phyloP scores from a whole-genome alignment of 2,113 vertebrate species.

The Enhydra lutris region DNA sequence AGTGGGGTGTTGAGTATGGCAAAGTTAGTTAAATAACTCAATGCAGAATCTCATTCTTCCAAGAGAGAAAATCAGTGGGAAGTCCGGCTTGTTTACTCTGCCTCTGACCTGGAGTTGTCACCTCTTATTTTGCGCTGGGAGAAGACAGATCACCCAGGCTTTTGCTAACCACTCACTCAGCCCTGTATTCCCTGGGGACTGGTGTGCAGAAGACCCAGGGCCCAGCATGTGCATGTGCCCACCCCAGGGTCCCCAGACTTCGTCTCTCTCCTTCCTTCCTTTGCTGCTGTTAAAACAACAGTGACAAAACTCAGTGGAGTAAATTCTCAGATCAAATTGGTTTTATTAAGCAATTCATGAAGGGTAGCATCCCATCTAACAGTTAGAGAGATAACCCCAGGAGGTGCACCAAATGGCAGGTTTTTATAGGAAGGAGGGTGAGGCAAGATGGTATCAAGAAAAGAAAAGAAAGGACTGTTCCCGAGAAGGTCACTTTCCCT shows the following conservation, averaged over 20 bases:
- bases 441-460: neutral
- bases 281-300: neutral
- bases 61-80: neutral
- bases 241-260: too few species aligned
- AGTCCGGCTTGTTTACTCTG: neutral
- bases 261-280: neutral
- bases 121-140: neutral
- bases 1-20: neutral
- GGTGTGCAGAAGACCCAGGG: neutral
- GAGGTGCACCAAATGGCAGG: neutral
- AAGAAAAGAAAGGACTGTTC: neutral
- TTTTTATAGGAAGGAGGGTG: neutral
- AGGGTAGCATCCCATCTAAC: neutral
- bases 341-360: neutral
- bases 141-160: neutral
- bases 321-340: neutral
- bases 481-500: neutral
- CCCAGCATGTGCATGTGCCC: too few species aligned
- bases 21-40: neutral
- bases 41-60: neutral
- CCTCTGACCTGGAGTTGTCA: neutral
- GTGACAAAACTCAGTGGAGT: neutral
- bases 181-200: neutral
- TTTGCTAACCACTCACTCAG: neutral
- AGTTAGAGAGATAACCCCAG: neutral